Percentiles rank a stretch among this genome's conserved stretches.
Conservation (phyloP, 2,797 vertebrate species). For the Syndactyla subalaris region DNA sequence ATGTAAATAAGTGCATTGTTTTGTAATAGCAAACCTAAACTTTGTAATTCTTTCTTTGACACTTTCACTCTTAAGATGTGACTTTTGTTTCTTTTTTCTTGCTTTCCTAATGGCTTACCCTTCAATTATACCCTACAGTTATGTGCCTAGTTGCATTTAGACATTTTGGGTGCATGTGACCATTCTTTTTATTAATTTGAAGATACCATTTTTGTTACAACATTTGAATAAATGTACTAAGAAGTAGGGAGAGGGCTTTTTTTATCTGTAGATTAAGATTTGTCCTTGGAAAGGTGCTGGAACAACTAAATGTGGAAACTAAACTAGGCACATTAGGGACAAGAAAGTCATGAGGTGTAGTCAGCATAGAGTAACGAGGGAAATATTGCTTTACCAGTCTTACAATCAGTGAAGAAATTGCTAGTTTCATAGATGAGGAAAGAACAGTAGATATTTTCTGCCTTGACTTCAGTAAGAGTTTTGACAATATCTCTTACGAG, state of each 20-base stretch:
- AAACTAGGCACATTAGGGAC: neutral
- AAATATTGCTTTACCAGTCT: neutral
- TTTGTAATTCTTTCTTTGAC: neutral
- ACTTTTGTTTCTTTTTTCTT: neutral
- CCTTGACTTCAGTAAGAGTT: neutral
- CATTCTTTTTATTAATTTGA: neutral
- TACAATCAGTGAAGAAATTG: neutral
- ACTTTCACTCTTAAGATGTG: neutral
- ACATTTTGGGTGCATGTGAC: neutral
- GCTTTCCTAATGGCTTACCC: neutral
- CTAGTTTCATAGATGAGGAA: neutral
- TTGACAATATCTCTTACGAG: neutral
- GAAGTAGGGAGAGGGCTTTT: neutral
- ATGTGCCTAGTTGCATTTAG: neutral
- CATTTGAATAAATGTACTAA: neutral
- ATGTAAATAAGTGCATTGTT: neutral
- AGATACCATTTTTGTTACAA: neutral
- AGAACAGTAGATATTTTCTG: neutral
- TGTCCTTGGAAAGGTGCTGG: neutral
- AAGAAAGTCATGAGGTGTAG: neutral
- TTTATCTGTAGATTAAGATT: neutral
- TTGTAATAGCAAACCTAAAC: neutral
- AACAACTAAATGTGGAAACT: neutral
- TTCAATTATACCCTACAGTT: neutral
- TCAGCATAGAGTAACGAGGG: neutral